Evolutionary conservation across 2,888 invertebrate species (phyloP).

Genomic region (Harpagoxenus sublaevis): DNA sequence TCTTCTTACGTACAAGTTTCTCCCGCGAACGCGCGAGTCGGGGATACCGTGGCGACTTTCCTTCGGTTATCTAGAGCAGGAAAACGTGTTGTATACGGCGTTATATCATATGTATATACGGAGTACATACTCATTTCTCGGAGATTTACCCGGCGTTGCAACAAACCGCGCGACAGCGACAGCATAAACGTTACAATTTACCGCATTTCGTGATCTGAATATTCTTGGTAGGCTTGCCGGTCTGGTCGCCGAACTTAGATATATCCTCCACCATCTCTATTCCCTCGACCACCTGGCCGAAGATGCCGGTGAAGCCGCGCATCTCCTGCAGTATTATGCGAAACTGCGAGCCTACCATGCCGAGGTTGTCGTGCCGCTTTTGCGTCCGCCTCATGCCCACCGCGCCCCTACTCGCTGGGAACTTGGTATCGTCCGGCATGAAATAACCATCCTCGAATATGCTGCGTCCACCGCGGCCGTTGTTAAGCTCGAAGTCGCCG

Average conservation of each 20-base stretch:
- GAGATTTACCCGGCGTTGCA: slow-evolving; percentile 37
- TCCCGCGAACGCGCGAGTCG: slow-evolving; percentile 21
- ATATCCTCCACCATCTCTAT: slow-evolving; percentile 93
- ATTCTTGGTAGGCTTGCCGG: slow-evolving; percentile 92
- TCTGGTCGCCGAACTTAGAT: slow-evolving; percentile 92
- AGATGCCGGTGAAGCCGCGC: slow-evolving; percentile 94
- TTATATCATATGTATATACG: slow-evolving; percentile 49
- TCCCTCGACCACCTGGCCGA: slow-evolving; percentile 93
- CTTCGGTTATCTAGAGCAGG: slow-evolving; percentile 68
- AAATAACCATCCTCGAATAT: slow-evolving; percentile 93
- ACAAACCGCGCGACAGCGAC: slow-evolving; percentile 46
- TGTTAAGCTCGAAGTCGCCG: slow-evolving; percentile 93
- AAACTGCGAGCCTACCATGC: slow-evolving; percentile 95
- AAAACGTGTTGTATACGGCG: slow-evolving; percentile 64
- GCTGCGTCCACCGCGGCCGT: slow-evolving; percentile 92
- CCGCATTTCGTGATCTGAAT: slow-evolving; percentile 92
- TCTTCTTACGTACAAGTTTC: slow-evolving; percentile 47
- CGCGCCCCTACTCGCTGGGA: slow-evolving; percentile 91
- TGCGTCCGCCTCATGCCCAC: slow-evolving; percentile 94
- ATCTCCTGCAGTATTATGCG: slow-evolving; percentile 93
- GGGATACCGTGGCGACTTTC: slow-evolving; percentile 68
- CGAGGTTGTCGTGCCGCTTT: slow-evolving; percentile 92
- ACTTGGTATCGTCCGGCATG: slow-evolving; percentile 93
- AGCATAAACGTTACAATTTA: slow-evolving; percentile 88
- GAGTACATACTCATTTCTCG: slow-evolving; percentile 58